Conservation (phyloP, 2,113 vertebrate genomes). For the Noctilio leporinus region DNA sequence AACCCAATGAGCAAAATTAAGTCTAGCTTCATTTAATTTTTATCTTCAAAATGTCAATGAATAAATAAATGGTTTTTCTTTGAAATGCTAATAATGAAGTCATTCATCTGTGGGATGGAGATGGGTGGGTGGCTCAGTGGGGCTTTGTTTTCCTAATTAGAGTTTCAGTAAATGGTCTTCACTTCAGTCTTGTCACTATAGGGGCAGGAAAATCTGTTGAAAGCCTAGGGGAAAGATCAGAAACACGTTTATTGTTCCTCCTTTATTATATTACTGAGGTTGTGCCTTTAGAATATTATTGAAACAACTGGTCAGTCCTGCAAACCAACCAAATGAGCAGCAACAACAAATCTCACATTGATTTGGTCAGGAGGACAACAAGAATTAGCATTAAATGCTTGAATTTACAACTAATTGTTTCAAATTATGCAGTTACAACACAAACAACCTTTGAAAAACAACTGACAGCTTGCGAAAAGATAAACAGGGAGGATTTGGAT, state of each 20-base stretch:
- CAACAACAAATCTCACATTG: background rate
- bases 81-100: background rate
- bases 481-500: background rate
- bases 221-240: background rate
- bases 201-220: background rate
- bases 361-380: background rate
- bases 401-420: background rate
- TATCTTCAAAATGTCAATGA: background rate
- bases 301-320: background rate
- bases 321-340: background rate
- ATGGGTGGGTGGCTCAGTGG: background rate
- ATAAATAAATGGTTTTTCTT: background rate
- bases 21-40: conserved; percentile 1
- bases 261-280: background rate
- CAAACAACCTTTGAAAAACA: background rate
- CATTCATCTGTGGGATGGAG: background rate
- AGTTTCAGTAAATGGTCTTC: background rate
- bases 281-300: background rate
- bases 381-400: background rate
- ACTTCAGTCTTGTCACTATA: background rate
- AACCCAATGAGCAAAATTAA: background rate
- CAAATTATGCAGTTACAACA: background rate
- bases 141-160: background rate
- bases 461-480: background rate
- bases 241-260: background rate